phyloP scores from a whole-genome alignment of 2,888 invertebrate species.

The Phlogophora meticulosa region DNA sequence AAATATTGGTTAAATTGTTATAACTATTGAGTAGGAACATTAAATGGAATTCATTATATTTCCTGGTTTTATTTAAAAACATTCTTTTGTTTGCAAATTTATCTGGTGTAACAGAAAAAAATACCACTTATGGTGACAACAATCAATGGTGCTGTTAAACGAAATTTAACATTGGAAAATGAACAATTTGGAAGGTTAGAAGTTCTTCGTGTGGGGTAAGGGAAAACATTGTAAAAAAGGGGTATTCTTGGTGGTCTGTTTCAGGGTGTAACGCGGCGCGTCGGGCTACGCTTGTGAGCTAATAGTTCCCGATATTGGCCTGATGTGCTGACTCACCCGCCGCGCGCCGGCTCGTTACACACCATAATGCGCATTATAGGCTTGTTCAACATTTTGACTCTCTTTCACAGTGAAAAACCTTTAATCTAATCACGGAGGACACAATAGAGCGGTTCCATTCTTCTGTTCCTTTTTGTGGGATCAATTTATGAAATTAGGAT shows the following conservation, averaged over 20 bases:
- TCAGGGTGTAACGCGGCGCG: conserved; percentile 86
- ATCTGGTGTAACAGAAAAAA: not conserved
- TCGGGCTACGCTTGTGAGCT: conserved; percentile 83
- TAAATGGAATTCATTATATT: conserved; percentile 76
- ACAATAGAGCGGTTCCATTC: conserved; percentile 63
- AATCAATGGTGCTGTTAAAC: not conserved
- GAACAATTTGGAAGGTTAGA: conserved; percentile 21
- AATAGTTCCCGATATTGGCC: conserved; percentile 88
- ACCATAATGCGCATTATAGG: conserved; percentile 66
- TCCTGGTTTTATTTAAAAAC: conserved; percentile 64
- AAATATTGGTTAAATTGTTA: conserved; percentile 88
- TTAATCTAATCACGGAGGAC: conserved; percentile 66
- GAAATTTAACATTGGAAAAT: not conserved
- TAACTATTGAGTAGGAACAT: conserved; percentile 79
- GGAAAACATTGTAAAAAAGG: conserved; percentile 82
- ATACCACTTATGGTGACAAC: not conserved
- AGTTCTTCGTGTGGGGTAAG: conserved; percentile 83
- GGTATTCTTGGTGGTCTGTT: conserved; percentile 85
- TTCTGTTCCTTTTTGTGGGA: conserved; percentile 56
- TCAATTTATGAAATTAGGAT: conserved; percentile 53
- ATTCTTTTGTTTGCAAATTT: not conserved
- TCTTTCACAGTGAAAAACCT: conserved; percentile 58
- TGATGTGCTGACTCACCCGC: conserved; percentile 83
- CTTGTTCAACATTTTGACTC: conserved; percentile 66
- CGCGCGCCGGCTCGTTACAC: conserved; percentile 76